Percentiles rank a stretch among this genome's conserved stretches.
phyloP scores from a whole-genome alignment of 2,888 invertebrate species.

The Bombylius major region DNA sequence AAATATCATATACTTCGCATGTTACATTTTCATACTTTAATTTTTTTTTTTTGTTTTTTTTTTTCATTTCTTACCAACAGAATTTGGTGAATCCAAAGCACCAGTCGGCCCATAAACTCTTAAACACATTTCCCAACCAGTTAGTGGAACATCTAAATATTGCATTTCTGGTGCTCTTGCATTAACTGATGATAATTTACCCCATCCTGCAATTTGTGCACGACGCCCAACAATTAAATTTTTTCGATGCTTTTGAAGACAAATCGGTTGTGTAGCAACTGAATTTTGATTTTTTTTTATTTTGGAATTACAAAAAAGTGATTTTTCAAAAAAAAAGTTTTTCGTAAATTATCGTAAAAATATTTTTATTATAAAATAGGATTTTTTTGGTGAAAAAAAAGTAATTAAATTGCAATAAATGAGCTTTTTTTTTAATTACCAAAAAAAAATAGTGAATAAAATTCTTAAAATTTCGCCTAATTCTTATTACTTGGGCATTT shows the following conservation, averaged over 20 bases:
- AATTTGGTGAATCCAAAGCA: slow-evolving; percentile 39
- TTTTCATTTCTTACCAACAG: slow-evolving; percentile 21
- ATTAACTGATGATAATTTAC: slow-evolving; percentile 47
- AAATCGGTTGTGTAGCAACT: slow-evolving; percentile 70
- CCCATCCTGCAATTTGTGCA: slow-evolving; percentile 41
- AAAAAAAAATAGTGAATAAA: not conserved
- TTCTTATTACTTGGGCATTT: too few species aligned
- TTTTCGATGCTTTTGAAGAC: slow-evolving; percentile 40
- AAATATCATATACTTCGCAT: not conserved
- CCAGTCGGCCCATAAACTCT: slow-evolving; percentile 56
- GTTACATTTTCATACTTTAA: not conserved
- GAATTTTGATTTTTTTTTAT: not conserved
- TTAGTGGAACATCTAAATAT: slow-evolving; percentile 53
- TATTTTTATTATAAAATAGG: too few species aligned
- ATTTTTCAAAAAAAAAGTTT: too few species aligned
- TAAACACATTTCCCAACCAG: slow-evolving; percentile 52
- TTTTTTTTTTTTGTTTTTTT: not conserved
- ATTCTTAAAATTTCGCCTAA: too few species aligned
- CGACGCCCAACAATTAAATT: slow-evolving; percentile 35
- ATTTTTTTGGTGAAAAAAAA: too few species aligned
- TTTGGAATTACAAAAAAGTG: too few species aligned
- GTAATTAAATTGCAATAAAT: too few species aligned
- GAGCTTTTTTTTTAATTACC: too few species aligned
- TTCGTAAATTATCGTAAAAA: too few species aligned
- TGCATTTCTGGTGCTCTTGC: slow-evolving; percentile 47